Percentiles rank a stretch among this genome's conserved stretches.
These are phyloP conservation scores for Pampusana beccarii DNA, from an alignment of 2,113 vertebrate species.

Conservation along the genomic window DNA sequence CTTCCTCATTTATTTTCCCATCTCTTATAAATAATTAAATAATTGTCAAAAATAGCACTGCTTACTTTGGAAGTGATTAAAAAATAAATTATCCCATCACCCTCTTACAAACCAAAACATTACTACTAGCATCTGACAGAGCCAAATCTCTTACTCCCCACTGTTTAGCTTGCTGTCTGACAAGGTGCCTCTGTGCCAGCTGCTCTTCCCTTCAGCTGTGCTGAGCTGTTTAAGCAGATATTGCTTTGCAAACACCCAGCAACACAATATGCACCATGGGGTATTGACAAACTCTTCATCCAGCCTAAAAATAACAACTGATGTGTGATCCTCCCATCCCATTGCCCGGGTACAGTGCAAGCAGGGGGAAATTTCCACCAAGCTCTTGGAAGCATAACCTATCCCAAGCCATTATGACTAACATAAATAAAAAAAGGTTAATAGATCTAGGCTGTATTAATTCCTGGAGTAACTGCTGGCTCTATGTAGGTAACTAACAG, in stretches of 20 bases:
- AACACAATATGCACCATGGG: not conserved
- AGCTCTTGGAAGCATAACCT: not conserved
- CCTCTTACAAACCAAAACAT: not conserved
- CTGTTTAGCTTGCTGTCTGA: not conserved
- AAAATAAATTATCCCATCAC: not conserved
- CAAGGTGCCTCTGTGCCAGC: not conserved
- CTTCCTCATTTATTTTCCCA: not conserved
- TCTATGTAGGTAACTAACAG: not conserved
- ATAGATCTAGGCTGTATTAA: not conserved
- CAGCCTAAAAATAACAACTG: not conserved
- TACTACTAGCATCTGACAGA: not conserved
- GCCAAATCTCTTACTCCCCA: not conserved
- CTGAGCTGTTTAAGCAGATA: not conserved
- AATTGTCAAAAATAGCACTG: not conserved
- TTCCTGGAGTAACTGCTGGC: not conserved
- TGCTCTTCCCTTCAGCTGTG: not conserved
- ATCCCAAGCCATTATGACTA: not conserved
- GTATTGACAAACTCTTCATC: not conserved
- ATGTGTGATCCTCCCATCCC: not conserved
- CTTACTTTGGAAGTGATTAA: not conserved
- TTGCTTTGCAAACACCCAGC: not conserved
- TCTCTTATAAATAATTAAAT: not conserved
- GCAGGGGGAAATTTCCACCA: not conserved
- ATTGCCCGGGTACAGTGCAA: not conserved
- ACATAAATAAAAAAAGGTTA: conserved; percentile 22